Evolutionary conservation across 2,888 invertebrate species (phyloP).

Genomic region (Baronia brevicornis): DNA sequence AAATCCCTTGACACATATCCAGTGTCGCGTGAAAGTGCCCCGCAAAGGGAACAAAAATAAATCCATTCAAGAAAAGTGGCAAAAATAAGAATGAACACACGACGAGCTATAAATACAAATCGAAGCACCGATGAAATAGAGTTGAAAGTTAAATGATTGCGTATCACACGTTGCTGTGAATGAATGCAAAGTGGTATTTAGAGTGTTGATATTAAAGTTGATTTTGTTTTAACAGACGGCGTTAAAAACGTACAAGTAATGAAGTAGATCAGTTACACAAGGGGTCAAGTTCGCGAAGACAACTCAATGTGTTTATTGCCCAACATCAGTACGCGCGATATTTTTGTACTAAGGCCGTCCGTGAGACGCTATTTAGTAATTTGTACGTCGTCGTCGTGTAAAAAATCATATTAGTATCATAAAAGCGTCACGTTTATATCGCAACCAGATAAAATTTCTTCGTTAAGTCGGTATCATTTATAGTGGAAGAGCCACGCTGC

Average conservation of each 20-base stretch:
- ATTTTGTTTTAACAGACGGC: constrained; percentile 22
- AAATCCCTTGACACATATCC: constrained; percentile 55
- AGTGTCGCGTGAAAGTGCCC: constrained; percentile 51
- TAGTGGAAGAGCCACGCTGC: too few species aligned
- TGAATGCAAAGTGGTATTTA: constrained; percentile 7
- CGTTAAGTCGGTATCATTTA: too few species aligned
- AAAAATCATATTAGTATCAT: too few species aligned
- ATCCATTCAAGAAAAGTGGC: constrained; percentile 59
- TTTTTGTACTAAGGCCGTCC: too few species aligned
- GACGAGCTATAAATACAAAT: background rate
- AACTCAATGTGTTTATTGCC: constrained; percentile 45
- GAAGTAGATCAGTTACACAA: constrained; percentile 22
- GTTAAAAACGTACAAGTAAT: constrained; percentile 17
- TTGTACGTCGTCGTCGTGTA: background rate
- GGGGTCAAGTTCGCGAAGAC: constrained; percentile 55
- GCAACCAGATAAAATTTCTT: too few species aligned
- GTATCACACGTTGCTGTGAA: constrained; percentile 1
- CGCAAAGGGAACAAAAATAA: constrained; percentile 60
- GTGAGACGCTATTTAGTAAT: constrained; percentile 3
- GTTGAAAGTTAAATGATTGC: background rate
- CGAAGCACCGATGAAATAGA: constrained; percentile 13
- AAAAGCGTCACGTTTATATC: too few species aligned
- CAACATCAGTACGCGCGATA: too few species aligned
- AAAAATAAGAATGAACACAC: constrained; percentile 43
- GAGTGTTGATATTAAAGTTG: constrained; percentile 9